A percentile compares a stretch with the other conserved stretches of the same genome.
Evolutionary conservation across 2,888 invertebrate species (phyloP).

Genomic region (Neoascia interrupta): DNA sequence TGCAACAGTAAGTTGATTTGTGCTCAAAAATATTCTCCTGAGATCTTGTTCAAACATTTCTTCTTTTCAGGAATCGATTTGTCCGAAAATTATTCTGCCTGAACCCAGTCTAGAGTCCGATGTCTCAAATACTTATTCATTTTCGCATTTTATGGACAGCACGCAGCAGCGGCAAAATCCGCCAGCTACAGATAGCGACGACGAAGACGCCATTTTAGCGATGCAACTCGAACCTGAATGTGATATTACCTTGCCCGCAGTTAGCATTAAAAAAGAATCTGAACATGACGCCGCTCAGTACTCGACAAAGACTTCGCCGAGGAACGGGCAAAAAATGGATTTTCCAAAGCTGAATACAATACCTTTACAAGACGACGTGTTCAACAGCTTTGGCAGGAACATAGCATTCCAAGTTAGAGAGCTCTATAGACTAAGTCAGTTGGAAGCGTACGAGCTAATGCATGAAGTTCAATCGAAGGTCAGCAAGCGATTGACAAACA

Average conservation of each 20-base stretch:
- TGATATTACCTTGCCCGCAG: conserved; percentile 31
- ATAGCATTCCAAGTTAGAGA: conserved; percentile 64
- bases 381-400: conserved; percentile 61
- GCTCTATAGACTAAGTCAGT: conserved; percentile 35
- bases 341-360: conserved; percentile 39
- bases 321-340: conserved; percentile 18
- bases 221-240: conserved; percentile 49
- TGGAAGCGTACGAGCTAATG: conserved; percentile 58
- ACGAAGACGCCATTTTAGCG: conserved; percentile 27
- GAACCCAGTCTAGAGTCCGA: conserved; percentile 52
- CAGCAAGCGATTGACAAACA: conserved; percentile 43
- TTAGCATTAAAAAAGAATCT: conserved; percentile 55
- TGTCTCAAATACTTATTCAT: conserved; percentile 31
- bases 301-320: background rate
- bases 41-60: background rate
- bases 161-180: conserved; percentile 23
- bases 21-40: background rate
- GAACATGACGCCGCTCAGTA: background rate
- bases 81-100: conserved; percentile 26
- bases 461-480: conserved; percentile 61
- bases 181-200: conserved; percentile 13
- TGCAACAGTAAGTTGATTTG: conserved; percentile 6
- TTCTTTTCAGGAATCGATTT: conserved; percentile 19
- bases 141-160: conserved; percentile 48
- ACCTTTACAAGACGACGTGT: conserved; percentile 57